Evolutionary conservation across 35 echinoderm and acorn worm species (phyloP).

Genomic region (Amphiura filiformis): DNA sequence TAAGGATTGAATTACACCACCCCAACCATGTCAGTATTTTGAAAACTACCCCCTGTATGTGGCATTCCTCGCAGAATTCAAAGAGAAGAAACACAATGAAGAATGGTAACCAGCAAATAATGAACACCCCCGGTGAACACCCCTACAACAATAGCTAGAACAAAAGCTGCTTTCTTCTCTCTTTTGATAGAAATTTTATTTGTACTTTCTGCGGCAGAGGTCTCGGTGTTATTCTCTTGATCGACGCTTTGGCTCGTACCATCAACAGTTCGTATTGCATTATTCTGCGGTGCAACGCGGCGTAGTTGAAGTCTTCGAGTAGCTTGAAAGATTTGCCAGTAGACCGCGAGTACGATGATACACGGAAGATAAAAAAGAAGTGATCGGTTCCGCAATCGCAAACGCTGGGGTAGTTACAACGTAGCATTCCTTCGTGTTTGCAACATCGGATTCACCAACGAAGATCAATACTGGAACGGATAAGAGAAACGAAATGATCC

Average conservation of each 20-base stretch:
- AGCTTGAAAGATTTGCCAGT: slow-evolving; percentile 39
- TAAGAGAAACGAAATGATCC: slow-evolving; percentile 35
- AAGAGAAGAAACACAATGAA: slow-evolving; percentile 33
- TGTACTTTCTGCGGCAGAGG: background rate
- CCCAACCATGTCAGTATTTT: slow-evolving; percentile 69
- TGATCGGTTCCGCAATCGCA: background rate
- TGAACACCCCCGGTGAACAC: slow-evolving; percentile 66
- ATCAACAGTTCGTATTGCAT: background rate
- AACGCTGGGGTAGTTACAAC: slow-evolving; percentile 12
- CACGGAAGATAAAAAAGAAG: slow-evolving; percentile 63
- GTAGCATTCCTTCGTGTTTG: background rate
- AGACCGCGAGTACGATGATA: slow-evolving; percentile 48
- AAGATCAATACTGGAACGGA: slow-evolving; percentile 42
- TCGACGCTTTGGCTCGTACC: too few species aligned
- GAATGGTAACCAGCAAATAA: slow-evolving; percentile 83
- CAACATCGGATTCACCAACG: background rate
- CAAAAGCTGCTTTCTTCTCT: slow-evolving; percentile 58
- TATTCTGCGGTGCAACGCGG: slow-evolving; percentile 8
- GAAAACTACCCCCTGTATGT: slow-evolving; percentile 3
- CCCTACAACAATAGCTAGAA: slow-evolving; percentile 62
- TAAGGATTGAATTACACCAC: slow-evolving; percentile 82
- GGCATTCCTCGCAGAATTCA: slow-evolving; percentile 14
- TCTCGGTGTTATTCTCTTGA: background rate
- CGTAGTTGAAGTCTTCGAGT: slow-evolving; percentile 22
- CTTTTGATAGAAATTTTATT: slow-evolving; percentile 24